Base-by-base conservation (phyloP, 2,888 invertebrate species). In the Lasioglossum villosulum region DNA sequence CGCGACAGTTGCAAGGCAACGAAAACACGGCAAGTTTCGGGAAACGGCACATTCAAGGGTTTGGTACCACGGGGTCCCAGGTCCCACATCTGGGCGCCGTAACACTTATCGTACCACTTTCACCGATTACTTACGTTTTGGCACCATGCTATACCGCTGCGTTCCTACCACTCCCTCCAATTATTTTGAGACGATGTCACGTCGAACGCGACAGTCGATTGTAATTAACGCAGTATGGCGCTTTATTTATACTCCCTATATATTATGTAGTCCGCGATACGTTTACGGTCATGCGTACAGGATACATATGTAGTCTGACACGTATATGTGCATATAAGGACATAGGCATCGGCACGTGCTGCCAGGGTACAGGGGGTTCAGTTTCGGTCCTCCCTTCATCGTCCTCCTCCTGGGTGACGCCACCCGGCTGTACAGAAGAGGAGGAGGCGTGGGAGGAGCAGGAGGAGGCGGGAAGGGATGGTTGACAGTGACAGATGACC, bases 401-500 rank as follows among this genome's bases (percentile, higher is more conserved):
- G 85, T 88, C 86, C 82, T 90, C 89, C 86, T 91, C 89, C 86
- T 91, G 89, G 72, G 72, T 87, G 88, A 88, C 87, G 88, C 91
- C 88, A 90, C 88, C 90, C 87, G 85, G 84, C 78, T 71, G 75
- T 83, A 79, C 86, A 86, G 88, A 88, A 88, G 91, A 86, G 89
- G 85, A 77, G 84, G 83, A 34, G 82, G 88, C 87, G 88, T 90
- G 86, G 88, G 84, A 79, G 84, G 84, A 68, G 80, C 56, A 74
- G 83, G 70, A 68, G 84, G 78, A 52, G 80, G 84, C 75, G 77
- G 82, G 77, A 75, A 84, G 86, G 84, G 89, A 90, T 89, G 90
- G 80, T 91, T 92, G 94, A 94, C 94, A 94, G 92, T 94, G 94
- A 94, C 93, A 91, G 92, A 94, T 94, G 94, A 93, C 93, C 93